These are phyloP conservation scores for Dryas iulia DNA, from an alignment of 1,140 invertebrate genomes.

Conservation along the genomic window DNA sequence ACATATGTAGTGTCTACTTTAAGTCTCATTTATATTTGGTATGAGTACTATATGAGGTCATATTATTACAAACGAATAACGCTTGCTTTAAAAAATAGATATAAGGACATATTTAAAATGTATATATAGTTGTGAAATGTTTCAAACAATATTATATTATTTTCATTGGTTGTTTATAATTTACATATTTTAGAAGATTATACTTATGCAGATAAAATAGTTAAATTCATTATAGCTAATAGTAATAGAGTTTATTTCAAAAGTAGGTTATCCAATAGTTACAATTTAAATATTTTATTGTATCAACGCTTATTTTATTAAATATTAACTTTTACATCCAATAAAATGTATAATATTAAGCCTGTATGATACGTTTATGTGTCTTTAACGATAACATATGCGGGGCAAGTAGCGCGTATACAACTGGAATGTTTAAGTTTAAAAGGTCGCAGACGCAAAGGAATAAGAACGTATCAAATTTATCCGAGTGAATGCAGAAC, in stretches of 20 bases:
- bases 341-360: neutral
- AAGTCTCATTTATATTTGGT: neutral
- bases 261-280: neutral
- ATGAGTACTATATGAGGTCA: neutral
- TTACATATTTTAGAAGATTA: neutral
- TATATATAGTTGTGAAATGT: neutral
- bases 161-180: neutral
- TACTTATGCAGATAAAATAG: neutral
- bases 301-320: neutral
- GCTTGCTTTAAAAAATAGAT: neutral
- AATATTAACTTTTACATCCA: neutral
- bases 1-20: neutral
- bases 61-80: neutral
- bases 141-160: neutral
- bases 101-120: neutral
- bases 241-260: neutral
- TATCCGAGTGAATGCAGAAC: slow-evolving; percentile 26
- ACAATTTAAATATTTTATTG: neutral
- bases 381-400: slow-evolving; percentile 26
- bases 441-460: slow-evolving; percentile 28
- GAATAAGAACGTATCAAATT: slow-evolving; percentile 28
- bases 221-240: neutral
- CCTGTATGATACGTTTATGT: neutral
- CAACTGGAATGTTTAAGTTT: slow-evolving; percentile 23
- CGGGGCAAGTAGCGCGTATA: slow-evolving; percentile 10